Percentiles rank a stretch among this genome's conserved stretches.
These are phyloP conservation scores for Salmo trutta DNA, from an alignment of 2,797 vertebrate species.

Conservation along the genomic window DNA sequence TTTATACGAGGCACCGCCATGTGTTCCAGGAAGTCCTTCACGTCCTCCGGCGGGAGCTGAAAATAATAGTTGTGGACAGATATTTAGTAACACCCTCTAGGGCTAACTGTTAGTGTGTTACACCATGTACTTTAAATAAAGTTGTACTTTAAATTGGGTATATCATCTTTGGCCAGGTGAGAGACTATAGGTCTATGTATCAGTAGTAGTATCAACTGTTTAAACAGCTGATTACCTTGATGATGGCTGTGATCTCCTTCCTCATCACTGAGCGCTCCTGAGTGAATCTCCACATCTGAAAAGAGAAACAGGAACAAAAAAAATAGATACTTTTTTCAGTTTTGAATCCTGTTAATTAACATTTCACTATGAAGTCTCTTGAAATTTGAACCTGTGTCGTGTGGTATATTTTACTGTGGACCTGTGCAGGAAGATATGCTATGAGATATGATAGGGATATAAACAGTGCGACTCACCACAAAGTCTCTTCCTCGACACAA, in stretches of 20 bases:
- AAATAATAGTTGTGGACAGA: slow-evolving; percentile 10
- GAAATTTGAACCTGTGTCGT: no score
- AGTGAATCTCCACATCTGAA: slow-evolving; percentile 97
- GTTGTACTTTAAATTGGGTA: no score
- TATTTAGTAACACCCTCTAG: slow-evolving; percentile 5
- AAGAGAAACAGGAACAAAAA: neutral
- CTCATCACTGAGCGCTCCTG: slow-evolving; percentile 91
- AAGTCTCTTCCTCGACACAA: slow-evolving; percentile 96
- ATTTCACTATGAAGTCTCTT: no score
- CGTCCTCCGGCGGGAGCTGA: slow-evolving; percentile 95
- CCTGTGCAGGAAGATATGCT: neutral
- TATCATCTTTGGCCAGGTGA: neutral
- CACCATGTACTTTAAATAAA: no score
- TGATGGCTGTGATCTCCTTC: slow-evolving; percentile 88
- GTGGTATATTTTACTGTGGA: neutral
- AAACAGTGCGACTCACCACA: slow-evolving; percentile 80
- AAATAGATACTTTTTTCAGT: no score
- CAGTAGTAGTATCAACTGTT: neutral
- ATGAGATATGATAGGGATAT: neutral
- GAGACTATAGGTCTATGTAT: neutral
- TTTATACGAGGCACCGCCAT: slow-evolving; percentile 90
- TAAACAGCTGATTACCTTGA: slow-evolving; percentile 83
- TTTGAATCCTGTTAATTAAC: no score
- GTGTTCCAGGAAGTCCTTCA: slow-evolving; percentile 97
- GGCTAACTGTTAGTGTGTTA: neutral